Base-by-base conservation (phyloP, 1,140 invertebrate genomes). In the Drosophila virilis region DNA sequence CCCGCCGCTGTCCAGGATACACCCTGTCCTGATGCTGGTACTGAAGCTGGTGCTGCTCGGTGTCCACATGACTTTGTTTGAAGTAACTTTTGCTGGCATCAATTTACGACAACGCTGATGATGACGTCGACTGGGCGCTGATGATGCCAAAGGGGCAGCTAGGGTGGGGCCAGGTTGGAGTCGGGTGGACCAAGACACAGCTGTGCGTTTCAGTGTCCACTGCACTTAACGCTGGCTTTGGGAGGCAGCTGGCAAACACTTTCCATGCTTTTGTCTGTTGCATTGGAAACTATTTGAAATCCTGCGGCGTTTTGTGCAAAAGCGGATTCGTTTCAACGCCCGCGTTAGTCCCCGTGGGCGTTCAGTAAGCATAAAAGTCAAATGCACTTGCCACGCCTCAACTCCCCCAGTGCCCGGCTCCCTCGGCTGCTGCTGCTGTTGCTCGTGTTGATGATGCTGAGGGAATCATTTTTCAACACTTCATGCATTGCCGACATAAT, bases 31-130 rank as follows among this genome's bases (percentile, higher is more conserved):
- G 10, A 13, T 55, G 32, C 35, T 57, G 52, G 6, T 65, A 13
- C 32, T 60, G 45, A 12, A 61, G 13, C 50, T 35, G 62, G 13
- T 58, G 60, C 51, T 66, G 54, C 54, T 69, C 72, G 67, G 84
- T 88, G 84, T 88, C 79, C 83, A 89, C 76, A 88, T 88, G 83
- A 86, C 83, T 88, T 86, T 88, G 84, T 88, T 88, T 88, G 70
- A 89, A 89, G 80, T 73, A 89, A 89, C 67, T 84, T 84, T 80
- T 84, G 55, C 80, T 69, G 68, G 77, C 84, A 84, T 90, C 84
- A 89, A 89, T 90, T 89, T 89, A 80, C 80, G 84, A 89, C 85
- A 77, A 74, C 77, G 66, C 84, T 89, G 80, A 89, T 89, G 84
- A 89, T 89, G 84, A 89, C 84, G 85, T 84, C 73, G 80, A 54